These are phyloP conservation scores for Drosophila sturtevanti DNA, from an alignment of 1,140 invertebrate genomes.

Conservation along the genomic window DNA sequence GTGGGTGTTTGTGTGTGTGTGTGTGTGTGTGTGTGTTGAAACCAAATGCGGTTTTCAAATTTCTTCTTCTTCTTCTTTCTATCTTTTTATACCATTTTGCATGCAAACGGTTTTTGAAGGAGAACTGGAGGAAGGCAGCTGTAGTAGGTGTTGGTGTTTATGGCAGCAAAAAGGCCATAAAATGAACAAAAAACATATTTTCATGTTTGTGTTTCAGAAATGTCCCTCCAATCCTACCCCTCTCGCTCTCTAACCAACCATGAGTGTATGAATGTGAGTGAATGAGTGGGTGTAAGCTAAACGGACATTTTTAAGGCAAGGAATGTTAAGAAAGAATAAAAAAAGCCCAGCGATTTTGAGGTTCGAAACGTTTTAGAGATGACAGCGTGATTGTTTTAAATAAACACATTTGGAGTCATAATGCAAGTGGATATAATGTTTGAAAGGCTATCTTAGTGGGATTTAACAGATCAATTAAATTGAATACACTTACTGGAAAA, in stretches of 20 bases:
- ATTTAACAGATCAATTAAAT: too few relatives aligned
- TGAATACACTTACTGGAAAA: too few relatives aligned
- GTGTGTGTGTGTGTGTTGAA: constrained; percentile 37
- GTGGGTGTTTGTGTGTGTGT: not conserved
- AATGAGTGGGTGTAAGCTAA: constrained; percentile 57
- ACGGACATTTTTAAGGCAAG: constrained; percentile 66
- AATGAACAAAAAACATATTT: constrained; percentile 77
- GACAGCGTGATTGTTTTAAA: constrained; percentile 37
- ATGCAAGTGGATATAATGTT: too few relatives aligned
- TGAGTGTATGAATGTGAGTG: constrained; percentile 34
- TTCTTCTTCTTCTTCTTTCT: constrained; percentile 56
- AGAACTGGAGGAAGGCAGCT: not conserved
- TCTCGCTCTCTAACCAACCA: not conserved
- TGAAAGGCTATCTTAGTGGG: too few relatives aligned
- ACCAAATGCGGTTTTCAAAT: constrained; percentile 72
- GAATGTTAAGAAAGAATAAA: constrained; percentile 50
- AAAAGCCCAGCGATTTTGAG: constrained; percentile 51
- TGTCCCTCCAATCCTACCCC: not conserved
- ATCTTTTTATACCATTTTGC: constrained; percentile 44
- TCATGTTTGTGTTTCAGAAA: constrained; percentile 7
- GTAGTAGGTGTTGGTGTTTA: constrained; percentile 60
- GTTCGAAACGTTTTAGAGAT: constrained; percentile 29
- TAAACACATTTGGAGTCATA: too few relatives aligned
- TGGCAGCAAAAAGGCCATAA: constrained; percentile 78
- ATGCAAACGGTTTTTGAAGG: constrained; percentile 13